A percentile compares a stretch with the other conserved stretches of the same genome.
phyloP scores from a whole-genome alignment of 2,888 invertebrate species.

The Catocala nupta region DNA sequence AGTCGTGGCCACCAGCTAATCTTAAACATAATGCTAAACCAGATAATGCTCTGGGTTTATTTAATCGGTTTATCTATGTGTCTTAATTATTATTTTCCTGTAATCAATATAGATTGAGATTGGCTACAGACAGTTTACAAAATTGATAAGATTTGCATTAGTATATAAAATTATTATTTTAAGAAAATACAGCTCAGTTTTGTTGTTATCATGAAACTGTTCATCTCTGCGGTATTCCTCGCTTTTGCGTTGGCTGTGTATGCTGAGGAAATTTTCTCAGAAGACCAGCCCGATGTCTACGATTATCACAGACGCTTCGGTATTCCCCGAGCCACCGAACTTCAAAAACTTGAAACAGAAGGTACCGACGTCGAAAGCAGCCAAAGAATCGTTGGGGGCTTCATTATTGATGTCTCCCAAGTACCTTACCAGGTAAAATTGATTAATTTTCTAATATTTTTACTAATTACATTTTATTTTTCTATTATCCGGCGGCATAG shows the following conservation, averaged over 20 bases:
- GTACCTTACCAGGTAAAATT: conserved; percentile 65
- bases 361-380: conserved; percentile 7
- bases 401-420: conserved; percentile 54
- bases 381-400: conserved; percentile 63
- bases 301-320: conserved; percentile 63
- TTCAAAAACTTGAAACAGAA: conserved; percentile 54
- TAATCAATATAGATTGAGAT: too few relatives aligned
- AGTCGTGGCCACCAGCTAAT: too few relatives aligned
- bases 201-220: conserved; percentile 42
- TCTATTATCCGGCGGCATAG: too few relatives aligned
- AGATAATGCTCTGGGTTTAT: too few relatives aligned
- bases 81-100: too few relatives aligned
- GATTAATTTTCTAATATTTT: too few relatives aligned
- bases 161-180: not conserved
- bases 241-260: conserved; percentile 47
- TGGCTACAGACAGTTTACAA: too few relatives aligned
- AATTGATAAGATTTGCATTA: not conserved
- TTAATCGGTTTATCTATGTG: too few relatives aligned
- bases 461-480: too few relatives aligned
- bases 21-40: too few relatives aligned
- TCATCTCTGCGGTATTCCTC: conserved; percentile 42
- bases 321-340: conserved; percentile 56
- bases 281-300: conserved; percentile 20
- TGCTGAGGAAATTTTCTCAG: conserved; percentile 40
- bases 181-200: not conserved